These are phyloP conservation scores for Fulica atra DNA, from an alignment of 2,113 vertebrate species.

Conservation along the genomic window DNA sequence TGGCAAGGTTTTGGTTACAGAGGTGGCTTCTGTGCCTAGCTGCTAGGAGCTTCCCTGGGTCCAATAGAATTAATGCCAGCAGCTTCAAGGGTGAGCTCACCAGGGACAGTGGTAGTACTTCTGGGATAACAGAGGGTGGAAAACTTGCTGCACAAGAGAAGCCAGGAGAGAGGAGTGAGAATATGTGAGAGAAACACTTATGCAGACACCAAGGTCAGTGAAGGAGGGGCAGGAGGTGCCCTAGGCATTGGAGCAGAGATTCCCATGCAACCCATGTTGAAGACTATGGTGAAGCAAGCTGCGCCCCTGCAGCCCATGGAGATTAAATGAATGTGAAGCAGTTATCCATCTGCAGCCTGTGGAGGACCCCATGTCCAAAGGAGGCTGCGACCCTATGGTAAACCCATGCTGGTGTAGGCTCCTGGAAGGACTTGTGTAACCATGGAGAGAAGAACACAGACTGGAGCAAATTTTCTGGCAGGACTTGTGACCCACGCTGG, in stretches of 20 bases:
- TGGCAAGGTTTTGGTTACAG: background rate
- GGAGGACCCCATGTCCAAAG: accelerated
- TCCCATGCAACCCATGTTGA: accelerated
- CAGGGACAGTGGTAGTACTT: accelerated
- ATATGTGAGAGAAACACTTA: background rate
- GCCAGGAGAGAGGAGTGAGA: accelerated
- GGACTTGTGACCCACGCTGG: background rate
- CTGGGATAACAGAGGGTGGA: accelerated
- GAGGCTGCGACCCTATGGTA: background rate
- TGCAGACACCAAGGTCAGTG: background rate
- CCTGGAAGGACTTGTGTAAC: background rate
- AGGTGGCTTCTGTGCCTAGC: background rate
- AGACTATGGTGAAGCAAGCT: background rate
- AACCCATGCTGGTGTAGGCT: no score
- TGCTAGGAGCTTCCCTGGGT: background rate
- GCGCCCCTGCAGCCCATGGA: accelerated
- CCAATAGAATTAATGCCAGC: background rate
- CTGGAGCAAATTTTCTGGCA: background rate
- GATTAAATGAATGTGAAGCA: background rate
- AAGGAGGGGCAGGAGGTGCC: background rate
- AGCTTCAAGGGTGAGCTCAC: background rate
- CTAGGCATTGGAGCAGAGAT: accelerated
- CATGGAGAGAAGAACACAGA: accelerated
- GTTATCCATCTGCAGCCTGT: background rate
- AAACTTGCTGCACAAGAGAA: background rate